Evolutionary conservation across 2,113 vertebrate genomes (phyloP).

Genomic region (Mohoua ochrocephala): DNA sequence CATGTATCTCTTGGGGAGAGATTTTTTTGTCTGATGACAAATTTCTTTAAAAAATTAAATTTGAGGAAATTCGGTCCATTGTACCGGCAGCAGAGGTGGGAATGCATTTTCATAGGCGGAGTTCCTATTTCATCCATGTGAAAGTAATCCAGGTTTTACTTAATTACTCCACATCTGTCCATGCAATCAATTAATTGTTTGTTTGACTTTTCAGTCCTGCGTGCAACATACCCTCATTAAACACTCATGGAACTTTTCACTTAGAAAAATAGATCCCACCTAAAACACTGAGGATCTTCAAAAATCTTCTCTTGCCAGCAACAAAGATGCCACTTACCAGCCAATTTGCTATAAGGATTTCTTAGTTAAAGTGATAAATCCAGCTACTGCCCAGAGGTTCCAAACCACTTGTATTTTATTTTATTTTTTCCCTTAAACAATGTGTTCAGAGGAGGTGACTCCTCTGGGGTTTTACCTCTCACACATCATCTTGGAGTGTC

Average conservation of each 20-base stretch:
- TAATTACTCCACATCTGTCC: not conserved
- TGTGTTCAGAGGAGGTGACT: not conserved
- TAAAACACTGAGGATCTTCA: not conserved
- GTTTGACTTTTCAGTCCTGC: not conserved
- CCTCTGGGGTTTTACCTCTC: not conserved
- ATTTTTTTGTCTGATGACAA: not conserved
- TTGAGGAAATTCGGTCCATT: not conserved
- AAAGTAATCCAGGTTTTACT: not conserved
- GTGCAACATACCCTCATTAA: accelerated
- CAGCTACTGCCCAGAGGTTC: not conserved
- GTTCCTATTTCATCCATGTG: not conserved
- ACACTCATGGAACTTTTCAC: not conserved
- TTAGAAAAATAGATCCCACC: not conserved
- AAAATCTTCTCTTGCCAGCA: not conserved
- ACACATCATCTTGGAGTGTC: not conserved
- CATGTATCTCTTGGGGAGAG: not conserved
- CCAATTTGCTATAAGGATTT: not conserved
- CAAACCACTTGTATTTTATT: not conserved
- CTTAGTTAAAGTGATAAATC: not conserved
- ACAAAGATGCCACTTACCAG: not conserved
- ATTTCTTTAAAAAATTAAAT: not conserved
- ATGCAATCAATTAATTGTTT: not conserved
- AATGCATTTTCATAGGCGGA: not conserved
- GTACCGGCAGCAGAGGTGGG: not conserved
- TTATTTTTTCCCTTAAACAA: not conserved